Conservation (phyloP, 2,113 vertebrate genomes). For the Ibidorhyncha struthersii region DNA sequence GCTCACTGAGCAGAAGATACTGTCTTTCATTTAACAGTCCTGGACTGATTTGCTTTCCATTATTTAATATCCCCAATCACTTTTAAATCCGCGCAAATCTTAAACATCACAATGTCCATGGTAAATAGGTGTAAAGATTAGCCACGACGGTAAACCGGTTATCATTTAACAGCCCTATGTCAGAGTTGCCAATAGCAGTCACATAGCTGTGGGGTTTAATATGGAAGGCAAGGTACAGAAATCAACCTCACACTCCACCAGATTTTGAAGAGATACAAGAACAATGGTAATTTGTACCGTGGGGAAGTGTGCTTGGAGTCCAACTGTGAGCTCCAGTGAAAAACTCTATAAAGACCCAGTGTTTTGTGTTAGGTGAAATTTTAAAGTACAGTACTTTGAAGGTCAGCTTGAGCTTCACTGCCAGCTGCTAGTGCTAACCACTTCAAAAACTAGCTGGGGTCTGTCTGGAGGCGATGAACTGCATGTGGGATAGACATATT, state of each 20-base stretch:
- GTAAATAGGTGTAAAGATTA: not conserved
- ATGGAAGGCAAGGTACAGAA: not conserved
- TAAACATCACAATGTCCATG: accelerated
- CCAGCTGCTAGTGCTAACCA: not conserved
- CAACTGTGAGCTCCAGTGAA: not conserved
- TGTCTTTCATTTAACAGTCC: not conserved
- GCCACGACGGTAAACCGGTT: not conserved
- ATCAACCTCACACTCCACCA: not conserved
- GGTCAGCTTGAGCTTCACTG: not conserved
- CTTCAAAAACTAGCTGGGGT: not conserved
- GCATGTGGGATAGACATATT: accelerated
- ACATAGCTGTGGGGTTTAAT: not conserved
- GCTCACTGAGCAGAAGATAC: not conserved
- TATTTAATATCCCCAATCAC: not conserved
- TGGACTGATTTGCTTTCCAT: not conserved
- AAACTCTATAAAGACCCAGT: not conserved
- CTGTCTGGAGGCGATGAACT: not conserved
- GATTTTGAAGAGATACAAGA: not conserved
- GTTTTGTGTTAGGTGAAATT: not conserved
- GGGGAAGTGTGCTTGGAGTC: not conserved
- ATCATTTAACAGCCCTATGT: not conserved
- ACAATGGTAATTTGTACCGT: not conserved
- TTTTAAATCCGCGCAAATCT: not conserved
- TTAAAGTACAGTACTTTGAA: not conserved
- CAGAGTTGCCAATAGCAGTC: not conserved